Base-by-base conservation (phyloP, 1,140 invertebrate genomes). In the Cyclina sinensis region DNA sequence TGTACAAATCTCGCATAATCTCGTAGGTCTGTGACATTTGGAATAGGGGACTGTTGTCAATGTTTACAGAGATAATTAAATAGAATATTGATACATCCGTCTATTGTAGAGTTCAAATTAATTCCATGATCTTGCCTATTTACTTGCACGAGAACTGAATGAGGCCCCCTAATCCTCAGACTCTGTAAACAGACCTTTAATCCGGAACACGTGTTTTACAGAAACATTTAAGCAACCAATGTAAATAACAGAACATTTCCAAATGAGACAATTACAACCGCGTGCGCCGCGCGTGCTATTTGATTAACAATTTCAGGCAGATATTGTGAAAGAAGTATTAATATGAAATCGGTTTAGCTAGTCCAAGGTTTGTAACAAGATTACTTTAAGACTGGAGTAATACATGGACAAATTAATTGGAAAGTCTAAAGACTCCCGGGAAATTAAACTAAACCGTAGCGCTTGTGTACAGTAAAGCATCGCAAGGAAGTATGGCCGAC, bases 21-120 rank as follows among this genome's bases (percentile, higher is more conserved):
- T 57, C 54, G 16, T 27, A n/a, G 54, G 16, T n/a, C 54, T 27
- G 35, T 27, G 32, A 39, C 32, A 30, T 27, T 70, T 32, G 4
- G 65, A 27, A 39, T 70, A 39, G 21, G 65, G 27, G 27, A 32
- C 74, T 51, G 74, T 78, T 46, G 43, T 21, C 48, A 51, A 57
- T 86, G 37, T 86, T 86, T 86, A 86, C 70, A 46, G 54, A 76
- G 84, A 86, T 86, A 86, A 86, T 86, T 86, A 86, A 86, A 86
- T 86, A 86, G 84, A 86, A 86, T 86, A 86, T 78, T 86, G 73
- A 86, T 86, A 86, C 73, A 86, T 57, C 48, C 62, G n/a, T 24
- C 35, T 51, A 70, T 86, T 86, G 84, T 86, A n/a, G 18, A 48
- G 73, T 78, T 76, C 84, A 86, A 86, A 86, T 86, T 86, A 86